Conservation (phyloP, 2,888 invertebrate species). For the Xestia ashworthii region DNA sequence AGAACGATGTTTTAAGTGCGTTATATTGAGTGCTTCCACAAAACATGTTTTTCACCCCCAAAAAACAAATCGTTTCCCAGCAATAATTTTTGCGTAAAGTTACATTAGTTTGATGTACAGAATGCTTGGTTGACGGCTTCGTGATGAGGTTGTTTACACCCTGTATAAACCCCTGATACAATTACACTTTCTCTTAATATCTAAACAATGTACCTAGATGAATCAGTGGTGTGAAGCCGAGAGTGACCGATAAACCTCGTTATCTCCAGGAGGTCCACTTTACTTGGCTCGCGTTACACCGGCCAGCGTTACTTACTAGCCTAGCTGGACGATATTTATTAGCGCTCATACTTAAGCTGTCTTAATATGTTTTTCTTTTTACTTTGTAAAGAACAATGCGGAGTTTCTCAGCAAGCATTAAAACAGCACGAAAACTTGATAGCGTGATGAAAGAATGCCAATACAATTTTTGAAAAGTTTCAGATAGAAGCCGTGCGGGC, state of each 20-base stretch:
- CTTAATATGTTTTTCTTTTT: not conserved
- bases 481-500: too few species aligned
- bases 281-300: constrained; percentile 36
- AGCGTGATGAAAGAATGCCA: not conserved
- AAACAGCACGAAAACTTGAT: not conserved
- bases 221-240: constrained; percentile 16
- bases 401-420: not conserved
- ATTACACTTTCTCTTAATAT: not conserved
- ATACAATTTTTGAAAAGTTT: not conserved
- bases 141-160: too few species aligned
- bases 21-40: too few species aligned
- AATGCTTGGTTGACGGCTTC: too few species aligned
- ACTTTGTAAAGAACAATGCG: not conserved
- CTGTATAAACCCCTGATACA: too few species aligned
- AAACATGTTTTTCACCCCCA: too few species aligned
- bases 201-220: not conserved
- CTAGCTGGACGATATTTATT: constrained; percentile 33
- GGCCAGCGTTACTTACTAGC: constrained; percentile 10
- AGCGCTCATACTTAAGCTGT: constrained; percentile 18
- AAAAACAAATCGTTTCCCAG: too few species aligned
- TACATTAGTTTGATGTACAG: too few species aligned
- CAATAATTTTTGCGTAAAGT: too few species aligned
- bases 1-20: too few species aligned
- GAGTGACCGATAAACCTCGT: constrained; percentile 44
- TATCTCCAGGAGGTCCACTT: constrained; percentile 57